Conservation (phyloP, 1,140 invertebrate species). For the Brachionus rubens region DNA sequence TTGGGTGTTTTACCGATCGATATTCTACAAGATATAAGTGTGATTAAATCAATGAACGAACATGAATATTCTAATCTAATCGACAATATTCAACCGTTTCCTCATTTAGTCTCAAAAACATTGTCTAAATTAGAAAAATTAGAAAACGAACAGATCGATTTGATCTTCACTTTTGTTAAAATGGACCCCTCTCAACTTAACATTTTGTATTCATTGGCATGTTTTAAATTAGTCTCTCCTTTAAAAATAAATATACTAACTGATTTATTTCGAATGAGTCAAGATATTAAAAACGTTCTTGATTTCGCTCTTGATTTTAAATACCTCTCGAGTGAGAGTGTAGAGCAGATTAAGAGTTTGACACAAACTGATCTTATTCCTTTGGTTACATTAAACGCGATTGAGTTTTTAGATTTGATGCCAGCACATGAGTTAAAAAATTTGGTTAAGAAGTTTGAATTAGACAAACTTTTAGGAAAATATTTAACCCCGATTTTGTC, state of each 20-base stretch:
- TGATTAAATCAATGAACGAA: neutral
- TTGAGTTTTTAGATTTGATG: neutral
- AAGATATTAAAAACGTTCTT: neutral
- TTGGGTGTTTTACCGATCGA: neutral
- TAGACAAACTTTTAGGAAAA: neutral
- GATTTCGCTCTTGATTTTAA: neutral
- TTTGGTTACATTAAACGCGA: neutral
- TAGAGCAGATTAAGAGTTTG: neutral
- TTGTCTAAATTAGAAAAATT: neutral
- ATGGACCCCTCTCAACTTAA: neutral
- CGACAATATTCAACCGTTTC: neutral
- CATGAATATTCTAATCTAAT: neutral
- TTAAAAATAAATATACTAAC: neutral
- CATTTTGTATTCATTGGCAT: slow-evolving; percentile 12
- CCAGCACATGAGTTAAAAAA: neutral
- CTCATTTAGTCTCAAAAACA: no score
- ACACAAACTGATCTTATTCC: neutral
- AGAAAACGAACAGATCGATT: neutral
- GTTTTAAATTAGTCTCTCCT: neutral
- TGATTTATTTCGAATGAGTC: neutral
- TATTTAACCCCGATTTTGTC: neutral
- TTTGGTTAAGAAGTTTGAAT: neutral
- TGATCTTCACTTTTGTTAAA: neutral
- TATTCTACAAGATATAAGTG: neutral
- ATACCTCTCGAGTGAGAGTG: neutral